A percentile compares a stretch with the other conserved stretches of the same genome.
phyloP scores from a whole-genome alignment of 2,113 vertebrate species.

The Daphoenositta chrysoptera region DNA sequence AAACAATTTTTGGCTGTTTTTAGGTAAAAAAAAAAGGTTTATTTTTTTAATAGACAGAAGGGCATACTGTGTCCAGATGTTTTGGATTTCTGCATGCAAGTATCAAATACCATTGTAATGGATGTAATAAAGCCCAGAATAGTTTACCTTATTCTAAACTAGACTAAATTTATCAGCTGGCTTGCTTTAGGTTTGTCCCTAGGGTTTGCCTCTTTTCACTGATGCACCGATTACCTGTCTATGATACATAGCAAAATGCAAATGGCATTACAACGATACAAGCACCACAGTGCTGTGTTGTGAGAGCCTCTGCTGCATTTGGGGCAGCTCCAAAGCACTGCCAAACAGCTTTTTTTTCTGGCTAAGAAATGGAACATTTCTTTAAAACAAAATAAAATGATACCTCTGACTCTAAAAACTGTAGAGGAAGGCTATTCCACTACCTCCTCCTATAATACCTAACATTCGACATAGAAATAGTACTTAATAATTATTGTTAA shows the following conservation, averaged over 20 bases:
- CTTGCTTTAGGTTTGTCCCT: neutral
- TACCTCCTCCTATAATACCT: neutral
- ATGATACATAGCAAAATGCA: neutral
- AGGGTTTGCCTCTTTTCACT: neutral
- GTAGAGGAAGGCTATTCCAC: neutral
- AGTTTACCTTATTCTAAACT: neutral
- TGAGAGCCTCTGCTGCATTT: neutral
- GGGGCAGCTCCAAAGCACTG: neutral
- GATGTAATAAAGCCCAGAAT: neutral
- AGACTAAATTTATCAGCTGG: neutral
- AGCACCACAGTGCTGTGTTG: neutral
- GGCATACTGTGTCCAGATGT: neutral
- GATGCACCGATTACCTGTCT: neutral
- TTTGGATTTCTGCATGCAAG: neutral
- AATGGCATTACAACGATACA: neutral
- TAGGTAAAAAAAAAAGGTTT: neutral
- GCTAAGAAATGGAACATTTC: neutral
- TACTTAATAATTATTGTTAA: neutral
- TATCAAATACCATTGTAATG: neutral
- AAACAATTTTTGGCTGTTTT: neutral
- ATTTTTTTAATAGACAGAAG: neutral
- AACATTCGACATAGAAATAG: neutral
- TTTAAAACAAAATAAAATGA: neutral
- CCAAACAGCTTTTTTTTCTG: neutral
- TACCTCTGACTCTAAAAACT: neutral